A percentile compares a stretch with the other conserved stretches of the same genome.
phyloP scores from a whole-genome alignment of 2,113 vertebrate species.

The Turdus rufiventris region DNA sequence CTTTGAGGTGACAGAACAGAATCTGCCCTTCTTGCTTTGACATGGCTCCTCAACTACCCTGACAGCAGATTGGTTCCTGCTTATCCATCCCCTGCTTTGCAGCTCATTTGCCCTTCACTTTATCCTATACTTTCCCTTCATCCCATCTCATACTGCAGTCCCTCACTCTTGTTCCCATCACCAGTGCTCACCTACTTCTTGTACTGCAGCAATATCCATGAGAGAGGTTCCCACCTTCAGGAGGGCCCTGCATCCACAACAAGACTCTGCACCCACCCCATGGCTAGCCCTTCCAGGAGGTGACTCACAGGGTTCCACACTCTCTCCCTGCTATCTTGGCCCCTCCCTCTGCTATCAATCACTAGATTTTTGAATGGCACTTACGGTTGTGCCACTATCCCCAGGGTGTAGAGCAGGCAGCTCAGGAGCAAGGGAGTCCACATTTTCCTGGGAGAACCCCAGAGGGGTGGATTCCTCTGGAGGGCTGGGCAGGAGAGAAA shows the following conservation, averaged over 20 bases:
- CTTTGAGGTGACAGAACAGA: not conserved
- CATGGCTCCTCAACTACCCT: not conserved
- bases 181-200: not conserved
- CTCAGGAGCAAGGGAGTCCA: constrained; percentile 9
- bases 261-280: not conserved
- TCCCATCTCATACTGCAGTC: not conserved
- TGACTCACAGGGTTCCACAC: not conserved
- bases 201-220: accelerated
- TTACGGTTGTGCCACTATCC: constrained; percentile 38
- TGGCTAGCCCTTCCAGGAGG: not conserved
- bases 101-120: not conserved
- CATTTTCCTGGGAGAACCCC: not conserved
- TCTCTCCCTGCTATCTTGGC: not conserved
- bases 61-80: not conserved
- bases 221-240: not conserved
- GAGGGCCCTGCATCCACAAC: not conserved
- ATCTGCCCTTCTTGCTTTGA: not conserved
- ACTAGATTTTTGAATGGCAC: not conserved
- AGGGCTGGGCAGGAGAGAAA: not conserved
- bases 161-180: not conserved
- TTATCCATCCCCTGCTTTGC: not conserved
- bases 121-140: not conserved
- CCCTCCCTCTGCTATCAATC: not conserved
- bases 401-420: not conserved
- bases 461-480: not conserved